Percentiles rank a stretch among this genome's conserved stretches.
These are phyloP conservation scores for Catharus minimus DNA, from an alignment of 2,113 vertebrate species.

Conservation along the genomic window DNA sequence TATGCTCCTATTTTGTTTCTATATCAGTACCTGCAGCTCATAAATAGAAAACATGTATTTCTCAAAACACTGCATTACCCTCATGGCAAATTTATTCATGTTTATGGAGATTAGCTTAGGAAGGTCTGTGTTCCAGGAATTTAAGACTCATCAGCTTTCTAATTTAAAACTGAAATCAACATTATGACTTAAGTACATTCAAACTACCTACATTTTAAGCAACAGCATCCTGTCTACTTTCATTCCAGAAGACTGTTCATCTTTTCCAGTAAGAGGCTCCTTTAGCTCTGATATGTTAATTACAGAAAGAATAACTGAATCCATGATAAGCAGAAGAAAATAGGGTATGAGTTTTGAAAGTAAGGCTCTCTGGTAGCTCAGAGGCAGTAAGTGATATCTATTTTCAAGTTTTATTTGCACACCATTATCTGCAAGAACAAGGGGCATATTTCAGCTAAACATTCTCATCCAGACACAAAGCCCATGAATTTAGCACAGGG, in stretches of 20 bases:
- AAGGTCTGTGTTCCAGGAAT: not conserved
- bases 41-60: not conserved
- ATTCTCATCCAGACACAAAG: not conserved
- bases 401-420: not conserved
- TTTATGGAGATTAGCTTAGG: not conserved
- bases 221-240: not conserved
- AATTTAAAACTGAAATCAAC: not conserved
- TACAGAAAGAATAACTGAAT: not conserved
- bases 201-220: not conserved
- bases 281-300: not conserved
- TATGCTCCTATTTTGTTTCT: not conserved
- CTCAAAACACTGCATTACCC: not conserved
- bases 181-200: not conserved
- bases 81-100: not conserved
- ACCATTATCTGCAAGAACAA: not conserved
- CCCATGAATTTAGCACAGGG: not conserved
- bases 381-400: not conserved
- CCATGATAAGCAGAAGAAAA: not conserved
- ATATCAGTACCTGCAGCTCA: not conserved
- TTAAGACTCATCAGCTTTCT: not conserved
- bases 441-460: not conserved
- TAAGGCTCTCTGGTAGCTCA: not conserved
- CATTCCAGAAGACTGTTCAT: not conserved
- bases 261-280: not conserved
- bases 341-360: not conserved